These are phyloP conservation scores for Falco peregrinus DNA, from an alignment of 2,797 vertebrate genomes.

Conservation along the genomic window DNA sequence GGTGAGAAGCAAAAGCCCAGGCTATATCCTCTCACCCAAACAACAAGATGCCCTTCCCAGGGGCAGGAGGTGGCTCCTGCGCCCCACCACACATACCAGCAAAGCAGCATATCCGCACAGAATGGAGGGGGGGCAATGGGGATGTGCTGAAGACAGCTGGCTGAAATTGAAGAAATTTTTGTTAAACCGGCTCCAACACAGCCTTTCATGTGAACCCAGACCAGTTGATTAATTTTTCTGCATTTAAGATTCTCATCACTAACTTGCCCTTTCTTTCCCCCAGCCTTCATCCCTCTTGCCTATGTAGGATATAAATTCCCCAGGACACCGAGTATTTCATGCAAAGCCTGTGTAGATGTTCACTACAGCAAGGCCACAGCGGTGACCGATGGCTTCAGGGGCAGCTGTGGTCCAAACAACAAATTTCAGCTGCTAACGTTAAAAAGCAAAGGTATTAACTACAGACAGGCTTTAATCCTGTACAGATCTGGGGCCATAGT, in stretches of 20 bases:
- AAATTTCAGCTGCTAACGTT: not conserved
- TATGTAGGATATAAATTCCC: not conserved
- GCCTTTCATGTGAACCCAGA: not conserved
- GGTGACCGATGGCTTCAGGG: not conserved
- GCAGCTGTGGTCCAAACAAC: not conserved
- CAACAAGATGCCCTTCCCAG: not conserved
- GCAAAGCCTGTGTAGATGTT: not conserved
- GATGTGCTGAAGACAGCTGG: not conserved
- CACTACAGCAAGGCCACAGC: not conserved
- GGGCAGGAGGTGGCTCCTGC: not conserved
- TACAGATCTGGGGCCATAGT: not conserved
- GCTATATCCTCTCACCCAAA: not conserved
- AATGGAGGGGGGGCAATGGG: not conserved
- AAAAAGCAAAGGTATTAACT: not conserved
- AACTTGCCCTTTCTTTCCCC: not conserved
- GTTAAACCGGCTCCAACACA: not conserved
- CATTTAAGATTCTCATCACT: not conserved
- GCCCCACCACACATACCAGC: not conserved
- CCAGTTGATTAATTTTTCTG: not conserved
- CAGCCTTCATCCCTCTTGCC: not conserved
- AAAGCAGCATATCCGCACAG: not conserved
- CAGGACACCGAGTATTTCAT: not conserved
- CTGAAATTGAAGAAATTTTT: not conserved
- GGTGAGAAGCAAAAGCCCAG: not conserved
- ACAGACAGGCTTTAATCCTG: not conserved